Base-by-base conservation (phyloP, 2,113 vertebrate genomes). In the Calypte anna region DNA sequence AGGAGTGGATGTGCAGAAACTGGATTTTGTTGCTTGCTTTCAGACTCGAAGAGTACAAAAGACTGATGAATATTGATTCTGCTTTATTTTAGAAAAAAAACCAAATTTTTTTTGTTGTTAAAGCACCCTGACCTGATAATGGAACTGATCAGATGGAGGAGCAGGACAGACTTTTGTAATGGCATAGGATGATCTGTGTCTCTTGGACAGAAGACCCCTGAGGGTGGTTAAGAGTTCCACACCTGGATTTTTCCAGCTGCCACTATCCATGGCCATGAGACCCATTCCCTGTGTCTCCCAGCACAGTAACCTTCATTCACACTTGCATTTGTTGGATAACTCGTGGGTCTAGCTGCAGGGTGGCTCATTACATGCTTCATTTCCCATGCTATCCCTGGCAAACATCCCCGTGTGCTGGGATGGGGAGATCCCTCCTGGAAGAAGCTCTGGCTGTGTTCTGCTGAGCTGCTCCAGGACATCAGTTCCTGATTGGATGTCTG, bases 341-440 rank as follows among this genome's bases (percentile, higher is more conserved):
- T 94, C 94, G 80, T 62, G 88, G 57, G 55, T 25, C 0, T 79
- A 90, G 90, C 95, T 96, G 96, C 95, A 51, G 94, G 90, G 91
- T 90, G 90, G 82, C 88, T 96, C 86, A 79, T 96, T 96, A 92
- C 92, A 88, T 62, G 93, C 91, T 58, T 94, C 96, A 91, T 97
- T 97, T 96, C 85, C 33, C 0, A 36, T 51, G 48, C 86, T 68
- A 76, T 93, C 90, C 90, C 94, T 96, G 95, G 94, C 94, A 91
- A 78, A 91, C 54, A 90, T 51, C n/a, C 76, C 79, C 0, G 2
- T 63, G 72, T 72, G 88, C 85, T 53, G 67, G 48, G 88, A 79
- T 53, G 70, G 86, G 88, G 93, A 28, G 84, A 5, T 90, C 69
- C 91, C 91, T 96, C 31, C 79, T 58, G 73, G 38, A 86, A 50